Conservation (phyloP, 2,113 vertebrate species). For the Coptodon rendalli region DNA sequence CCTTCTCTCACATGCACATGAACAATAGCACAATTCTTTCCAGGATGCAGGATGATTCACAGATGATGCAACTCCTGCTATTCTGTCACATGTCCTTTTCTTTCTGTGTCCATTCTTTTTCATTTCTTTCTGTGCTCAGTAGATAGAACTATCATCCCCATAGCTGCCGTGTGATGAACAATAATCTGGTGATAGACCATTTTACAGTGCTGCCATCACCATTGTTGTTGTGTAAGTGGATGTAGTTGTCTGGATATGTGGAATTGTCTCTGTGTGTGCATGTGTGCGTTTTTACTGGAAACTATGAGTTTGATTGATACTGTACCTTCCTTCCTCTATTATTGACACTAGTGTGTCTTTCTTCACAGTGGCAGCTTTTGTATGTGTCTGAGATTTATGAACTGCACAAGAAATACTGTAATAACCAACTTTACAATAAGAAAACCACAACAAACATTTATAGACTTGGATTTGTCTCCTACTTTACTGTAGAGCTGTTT, state of each 20-base stretch:
- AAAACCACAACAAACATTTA: slow-evolving; percentile 16
- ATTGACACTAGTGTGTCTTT: neutral
- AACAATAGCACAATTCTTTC: neutral
- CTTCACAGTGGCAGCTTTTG: neutral
- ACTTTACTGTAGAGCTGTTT: neutral
- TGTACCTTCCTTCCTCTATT: neutral
- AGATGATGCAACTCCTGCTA: neutral
- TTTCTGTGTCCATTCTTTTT: neutral
- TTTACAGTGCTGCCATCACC: neutral
- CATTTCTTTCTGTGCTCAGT: neutral
- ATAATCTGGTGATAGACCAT: neutral
- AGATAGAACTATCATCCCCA: neutral
- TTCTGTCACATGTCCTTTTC: neutral
- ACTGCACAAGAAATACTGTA: neutral
- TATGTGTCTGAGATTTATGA: slow-evolving; percentile 24
- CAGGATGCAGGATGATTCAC: slow-evolving; percentile 4
- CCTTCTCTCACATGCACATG: neutral
- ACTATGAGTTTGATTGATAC: slow-evolving; percentile 19
- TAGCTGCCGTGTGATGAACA: neutral
- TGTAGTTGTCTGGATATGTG: neutral
- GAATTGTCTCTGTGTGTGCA: neutral
- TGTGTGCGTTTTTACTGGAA: neutral
- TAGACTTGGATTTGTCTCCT: neutral
- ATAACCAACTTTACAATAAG: neutral
- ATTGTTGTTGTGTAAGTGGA: neutral